Evolutionary conservation across 1,140 invertebrate genomes (phyloP), one percentile per base, ranked within the genome.

Genomic region (Drosophila pseudoananassae): DNA sequence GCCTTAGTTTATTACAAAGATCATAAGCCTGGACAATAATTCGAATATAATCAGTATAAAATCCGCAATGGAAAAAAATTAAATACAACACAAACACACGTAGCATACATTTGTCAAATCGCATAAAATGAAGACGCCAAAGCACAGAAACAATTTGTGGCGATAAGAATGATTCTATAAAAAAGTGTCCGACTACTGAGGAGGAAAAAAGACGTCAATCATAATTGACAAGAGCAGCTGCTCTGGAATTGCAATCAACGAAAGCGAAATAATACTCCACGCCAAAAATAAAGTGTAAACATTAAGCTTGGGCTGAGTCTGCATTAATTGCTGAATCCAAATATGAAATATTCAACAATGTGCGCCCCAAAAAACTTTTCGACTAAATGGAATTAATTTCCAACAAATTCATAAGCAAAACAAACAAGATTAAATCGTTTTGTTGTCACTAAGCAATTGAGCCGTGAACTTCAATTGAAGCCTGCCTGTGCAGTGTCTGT

Each of bases 381-480:
- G 15, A 45, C 38, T 49, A 56, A 75, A 57, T 76, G 46, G 78
- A 84, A 76, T 85, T 76, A 74, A 47, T 69, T 69, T 47, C 25
- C 66, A 68, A 36, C 43, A 53, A 68, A 63, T 79, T 83, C 20
- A 47, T 66, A 57, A 71, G 63, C 56, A 77, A 77, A 60, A 65
- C 68, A 85, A 84, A 85, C 76, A 74, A 70, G 54, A 82, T 80
- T 73, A 54, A 54, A 50, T 73, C 54, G 38, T 20, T 57, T 55
- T 33, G 65, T 68, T 56, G 73, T 56, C 78, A 61, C 40, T 54
- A 74, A 59, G 43, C 66, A 60, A 87, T 88, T 87, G 82, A 87
- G 73, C 82, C 82, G 77, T 87, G 82, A 87, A 87, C 82, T 88
- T 87, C 61, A 87, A 88, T 87, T 87, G 54, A 78, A 57, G 51